phyloP scores from a whole-genome alignment of 2,888 invertebrate species.

The Monopis laevigella region DNA sequence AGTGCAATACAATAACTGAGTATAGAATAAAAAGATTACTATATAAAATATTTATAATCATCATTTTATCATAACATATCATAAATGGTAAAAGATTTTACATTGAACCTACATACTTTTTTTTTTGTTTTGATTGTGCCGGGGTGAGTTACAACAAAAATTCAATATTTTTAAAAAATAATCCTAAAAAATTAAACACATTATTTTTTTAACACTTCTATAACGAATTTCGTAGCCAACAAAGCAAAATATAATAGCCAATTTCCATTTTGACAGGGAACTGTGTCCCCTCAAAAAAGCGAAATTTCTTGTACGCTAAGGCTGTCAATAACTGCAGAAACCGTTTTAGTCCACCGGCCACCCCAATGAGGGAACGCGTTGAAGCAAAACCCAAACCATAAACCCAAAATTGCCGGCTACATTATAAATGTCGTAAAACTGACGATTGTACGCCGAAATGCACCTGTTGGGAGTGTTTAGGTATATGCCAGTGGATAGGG shows the following conservation, averaged over 20 bases:
- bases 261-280: not conserved
- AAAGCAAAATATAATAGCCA: slow-evolving; percentile 5
- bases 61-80: too few relatives aligned
- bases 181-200: too few relatives aligned
- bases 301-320: slow-evolving; percentile 4
- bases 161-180: too few relatives aligned
- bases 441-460: slow-evolving; percentile 22
- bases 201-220: too few relatives aligned
- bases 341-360: slow-evolving; percentile 3
- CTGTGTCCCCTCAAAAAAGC: slow-evolving; percentile 4
- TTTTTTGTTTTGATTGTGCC: too few relatives aligned
- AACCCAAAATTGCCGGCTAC: slow-evolving; percentile 43
- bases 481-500: slow-evolving; percentile 1
- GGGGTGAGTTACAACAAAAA: too few relatives aligned
- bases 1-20: too few relatives aligned
- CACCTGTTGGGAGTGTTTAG: slow-evolving; percentile 23
- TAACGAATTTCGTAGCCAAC: too few relatives aligned
- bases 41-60: too few relatives aligned
- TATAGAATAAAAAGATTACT: too few relatives aligned
- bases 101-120: too few relatives aligned
- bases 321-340: slow-evolving; percentile 9
- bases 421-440: slow-evolving; percentile 39
- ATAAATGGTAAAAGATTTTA: too few relatives aligned
- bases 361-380: slow-evolving; percentile 16
- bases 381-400: slow-evolving; percentile 34